phyloP scores from a whole-genome alignment of 2,888 invertebrate genomes.

The Atherix ibis region DNA sequence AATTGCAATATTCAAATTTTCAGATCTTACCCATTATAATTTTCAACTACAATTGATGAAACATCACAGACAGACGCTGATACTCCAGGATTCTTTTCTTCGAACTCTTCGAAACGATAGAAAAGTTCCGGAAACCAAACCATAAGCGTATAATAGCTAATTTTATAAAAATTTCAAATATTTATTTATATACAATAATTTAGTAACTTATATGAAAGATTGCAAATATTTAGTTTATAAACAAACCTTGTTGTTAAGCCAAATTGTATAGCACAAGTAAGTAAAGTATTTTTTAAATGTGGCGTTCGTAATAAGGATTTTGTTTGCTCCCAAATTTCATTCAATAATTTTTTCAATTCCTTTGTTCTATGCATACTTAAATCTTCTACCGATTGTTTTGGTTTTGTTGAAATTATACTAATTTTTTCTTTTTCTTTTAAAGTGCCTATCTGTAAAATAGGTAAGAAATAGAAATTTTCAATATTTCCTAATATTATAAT shows the following conservation, averaged over 20 bases:
- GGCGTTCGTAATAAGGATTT: constrained; percentile 57
- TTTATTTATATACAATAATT: neutral
- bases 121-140: constrained; percentile 86
- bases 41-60: constrained; percentile 43
- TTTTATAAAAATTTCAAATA: constrained; percentile 14
- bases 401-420: constrained; percentile 45
- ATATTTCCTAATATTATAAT: neutral
- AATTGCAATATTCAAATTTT: neutral
- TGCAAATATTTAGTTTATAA: too few species aligned
- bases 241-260: constrained; percentile 67
- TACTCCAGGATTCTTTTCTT: constrained; percentile 45
- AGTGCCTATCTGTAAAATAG: constrained; percentile 42
- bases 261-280: constrained; percentile 69
- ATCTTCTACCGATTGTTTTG: constrained; percentile 49
- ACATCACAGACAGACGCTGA: constrained; percentile 64
- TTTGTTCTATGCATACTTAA: constrained; percentile 55
- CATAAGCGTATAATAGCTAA: constrained; percentile 79
- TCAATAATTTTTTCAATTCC: constrained; percentile 49
- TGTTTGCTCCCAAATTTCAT: constrained; percentile 59
- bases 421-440: constrained; percentile 50
- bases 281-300: constrained; percentile 55
- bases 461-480: constrained; percentile 2
- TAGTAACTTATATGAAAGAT: too few species aligned
- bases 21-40: constrained; percentile 18
- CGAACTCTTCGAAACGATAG: constrained; percentile 64